Evolutionary conservation across 2,888 invertebrate genomes (phyloP).

Genomic region (Pristionchus arcanus): DNA sequence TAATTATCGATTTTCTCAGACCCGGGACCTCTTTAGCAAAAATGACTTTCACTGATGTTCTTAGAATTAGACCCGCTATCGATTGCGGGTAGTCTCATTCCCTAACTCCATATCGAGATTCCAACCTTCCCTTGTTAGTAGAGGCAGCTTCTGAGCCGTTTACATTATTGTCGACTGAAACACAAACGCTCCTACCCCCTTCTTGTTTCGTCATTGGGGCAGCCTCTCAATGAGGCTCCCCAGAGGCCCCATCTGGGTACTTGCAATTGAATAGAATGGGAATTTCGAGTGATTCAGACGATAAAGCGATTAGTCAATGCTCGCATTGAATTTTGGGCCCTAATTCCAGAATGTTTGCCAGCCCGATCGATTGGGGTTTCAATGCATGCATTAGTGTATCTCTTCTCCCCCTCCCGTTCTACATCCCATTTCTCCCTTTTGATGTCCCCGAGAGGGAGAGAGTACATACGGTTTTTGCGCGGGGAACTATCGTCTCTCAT

Average conservation of each 20-base stretch:
- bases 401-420: background rate
- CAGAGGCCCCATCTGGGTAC: conserved; percentile 20
- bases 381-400: conserved; percentile 13
- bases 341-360: conserved; percentile 10
- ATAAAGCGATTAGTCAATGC: conserved; percentile 27
- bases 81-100: too few species aligned
- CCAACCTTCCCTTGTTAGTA: too few species aligned
- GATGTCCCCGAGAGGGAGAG: background rate
- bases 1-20: too few species aligned
- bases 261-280: background rate
- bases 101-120: too few species aligned
- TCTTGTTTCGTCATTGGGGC: background rate
- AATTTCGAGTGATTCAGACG: conserved; percentile 1
- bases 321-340: background rate
- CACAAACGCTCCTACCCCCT: background rate
- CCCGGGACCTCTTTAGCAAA: too few species aligned
- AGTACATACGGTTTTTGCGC: conserved; percentile 37
- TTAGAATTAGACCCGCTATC: too few species aligned
- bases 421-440: background rate
- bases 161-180: background rate
- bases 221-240: too few species aligned
- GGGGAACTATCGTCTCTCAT: too few species aligned
- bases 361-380: conserved; percentile 4
- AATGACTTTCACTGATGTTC: too few species aligned
- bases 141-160: background rate